Evolutionary conservation across 2,797 vertebrate genomes (phyloP).

Genomic region (Gymnocypris eckloni): DNA sequence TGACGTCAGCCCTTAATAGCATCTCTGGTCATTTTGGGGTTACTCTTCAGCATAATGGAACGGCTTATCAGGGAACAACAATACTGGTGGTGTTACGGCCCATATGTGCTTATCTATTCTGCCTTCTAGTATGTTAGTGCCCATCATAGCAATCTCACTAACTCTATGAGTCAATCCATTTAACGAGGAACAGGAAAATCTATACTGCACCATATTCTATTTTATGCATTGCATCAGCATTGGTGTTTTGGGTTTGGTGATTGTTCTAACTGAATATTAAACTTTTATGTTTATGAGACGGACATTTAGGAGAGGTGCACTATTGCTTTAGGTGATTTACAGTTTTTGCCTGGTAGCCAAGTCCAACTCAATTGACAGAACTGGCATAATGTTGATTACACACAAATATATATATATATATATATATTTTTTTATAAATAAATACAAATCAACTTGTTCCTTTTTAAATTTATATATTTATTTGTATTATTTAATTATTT

Average conservation of each 20-base stretch:
- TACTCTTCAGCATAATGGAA: slow-evolving; percentile 46
- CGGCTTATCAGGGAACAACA: slow-evolving; percentile 43
- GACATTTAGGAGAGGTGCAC: neutral
- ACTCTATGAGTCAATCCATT: slow-evolving; percentile 5
- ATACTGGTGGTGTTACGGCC: slow-evolving; percentile 39
- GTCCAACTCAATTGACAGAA: neutral
- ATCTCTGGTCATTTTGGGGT: slow-evolving; percentile 45
- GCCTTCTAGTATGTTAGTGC: slow-evolving; percentile 20
- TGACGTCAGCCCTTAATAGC: slow-evolving; percentile 63
- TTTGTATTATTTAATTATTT: too few relatives aligned
- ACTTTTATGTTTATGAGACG: neutral
- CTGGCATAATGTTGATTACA: neutral
- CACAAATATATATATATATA: neutral
- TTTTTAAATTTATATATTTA: too few relatives aligned
- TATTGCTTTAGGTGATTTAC: neutral
- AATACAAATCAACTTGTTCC: too few relatives aligned
- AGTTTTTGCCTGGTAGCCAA: neutral
- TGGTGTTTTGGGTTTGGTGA: neutral
- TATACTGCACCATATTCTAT: neutral
- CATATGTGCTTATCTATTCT: slow-evolving; percentile 18
- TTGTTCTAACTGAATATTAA: neutral
- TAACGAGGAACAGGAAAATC: neutral
- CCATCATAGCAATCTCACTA: slow-evolving; percentile 10
- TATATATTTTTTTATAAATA: too few relatives aligned
- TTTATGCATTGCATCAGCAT: neutral